phyloP scores from a whole-genome alignment of 2,113 vertebrate species.

The Hypocryptadius cinnamomeus region DNA sequence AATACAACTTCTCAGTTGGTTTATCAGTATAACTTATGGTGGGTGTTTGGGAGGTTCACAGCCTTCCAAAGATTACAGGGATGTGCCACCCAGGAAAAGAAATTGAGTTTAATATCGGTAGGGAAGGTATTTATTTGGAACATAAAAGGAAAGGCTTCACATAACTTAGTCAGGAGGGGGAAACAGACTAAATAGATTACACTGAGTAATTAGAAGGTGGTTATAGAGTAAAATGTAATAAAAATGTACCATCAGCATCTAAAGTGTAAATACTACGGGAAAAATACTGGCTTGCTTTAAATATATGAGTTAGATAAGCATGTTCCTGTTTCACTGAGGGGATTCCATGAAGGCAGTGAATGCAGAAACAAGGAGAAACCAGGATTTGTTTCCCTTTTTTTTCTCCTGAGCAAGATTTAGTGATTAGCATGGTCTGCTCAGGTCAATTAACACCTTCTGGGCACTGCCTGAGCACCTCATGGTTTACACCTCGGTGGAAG shows the following conservation, averaged over 20 bases:
- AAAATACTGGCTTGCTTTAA: background rate
- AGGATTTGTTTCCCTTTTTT: background rate
- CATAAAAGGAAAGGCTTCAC: background rate
- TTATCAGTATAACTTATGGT: background rate
- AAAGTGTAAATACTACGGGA: background rate
- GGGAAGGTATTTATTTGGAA: background rate
- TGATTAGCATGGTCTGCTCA: background rate
- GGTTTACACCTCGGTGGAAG: background rate
- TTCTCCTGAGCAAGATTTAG: background rate
- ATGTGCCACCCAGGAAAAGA: background rate
- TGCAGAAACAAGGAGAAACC: background rate
- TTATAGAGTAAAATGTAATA: background rate
- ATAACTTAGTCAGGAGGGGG: background rate
- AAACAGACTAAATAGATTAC: background rate
- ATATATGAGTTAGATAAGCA: background rate
- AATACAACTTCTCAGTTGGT: background rate
- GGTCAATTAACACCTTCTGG: background rate
- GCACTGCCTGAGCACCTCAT: rapidly evolving
- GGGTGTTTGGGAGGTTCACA: background rate
- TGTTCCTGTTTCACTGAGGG: background rate
- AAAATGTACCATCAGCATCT: background rate
- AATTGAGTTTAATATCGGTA: background rate
- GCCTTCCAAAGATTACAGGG: background rate
- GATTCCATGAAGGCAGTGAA: background rate
- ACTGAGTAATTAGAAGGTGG: background rate